These are phyloP conservation scores for Pachycephus smyrnensis DNA, from an alignment of 2,888 invertebrate genomes.

Conservation along the genomic window DNA sequence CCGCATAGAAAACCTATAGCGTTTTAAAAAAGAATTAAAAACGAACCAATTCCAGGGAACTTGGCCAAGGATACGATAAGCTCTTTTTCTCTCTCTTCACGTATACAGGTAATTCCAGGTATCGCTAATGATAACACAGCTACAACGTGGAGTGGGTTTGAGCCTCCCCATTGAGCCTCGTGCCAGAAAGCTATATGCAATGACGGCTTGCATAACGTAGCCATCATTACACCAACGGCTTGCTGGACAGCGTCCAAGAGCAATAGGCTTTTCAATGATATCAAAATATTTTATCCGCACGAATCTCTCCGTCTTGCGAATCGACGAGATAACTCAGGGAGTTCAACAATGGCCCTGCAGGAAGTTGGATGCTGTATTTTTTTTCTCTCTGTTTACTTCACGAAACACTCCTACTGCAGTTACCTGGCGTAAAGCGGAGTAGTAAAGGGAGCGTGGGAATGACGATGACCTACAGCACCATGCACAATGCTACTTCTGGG, in stretches of 20 bases:
- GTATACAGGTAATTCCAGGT: background rate
- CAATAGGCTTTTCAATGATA: background rate
- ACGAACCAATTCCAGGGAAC: background rate
- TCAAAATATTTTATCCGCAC: background rate
- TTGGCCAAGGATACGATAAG: background rate
- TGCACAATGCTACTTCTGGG: background rate
- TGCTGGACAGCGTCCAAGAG: too few relatives aligned
- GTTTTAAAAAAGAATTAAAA: background rate
- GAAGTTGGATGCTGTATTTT: background rate
- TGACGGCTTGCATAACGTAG: background rate
- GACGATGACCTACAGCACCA: conserved; percentile 37
- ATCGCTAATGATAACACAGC: background rate
- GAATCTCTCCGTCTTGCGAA: background rate
- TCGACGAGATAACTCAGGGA: background rate
- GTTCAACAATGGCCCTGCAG: background rate
- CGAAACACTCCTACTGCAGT: background rate
- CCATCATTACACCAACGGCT: background rate
- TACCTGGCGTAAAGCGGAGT: conserved; percentile 10
- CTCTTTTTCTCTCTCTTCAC: background rate
- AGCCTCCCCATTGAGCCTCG: background rate
- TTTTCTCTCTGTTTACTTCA: background rate
- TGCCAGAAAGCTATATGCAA: background rate
- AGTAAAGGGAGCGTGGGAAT: conserved; percentile 55
- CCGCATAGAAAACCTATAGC: background rate
- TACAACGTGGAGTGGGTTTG: background rate